These are phyloP conservation scores for Aquatica leii DNA, from an alignment of 2,888 invertebrate species.

Conservation along the genomic window DNA sequence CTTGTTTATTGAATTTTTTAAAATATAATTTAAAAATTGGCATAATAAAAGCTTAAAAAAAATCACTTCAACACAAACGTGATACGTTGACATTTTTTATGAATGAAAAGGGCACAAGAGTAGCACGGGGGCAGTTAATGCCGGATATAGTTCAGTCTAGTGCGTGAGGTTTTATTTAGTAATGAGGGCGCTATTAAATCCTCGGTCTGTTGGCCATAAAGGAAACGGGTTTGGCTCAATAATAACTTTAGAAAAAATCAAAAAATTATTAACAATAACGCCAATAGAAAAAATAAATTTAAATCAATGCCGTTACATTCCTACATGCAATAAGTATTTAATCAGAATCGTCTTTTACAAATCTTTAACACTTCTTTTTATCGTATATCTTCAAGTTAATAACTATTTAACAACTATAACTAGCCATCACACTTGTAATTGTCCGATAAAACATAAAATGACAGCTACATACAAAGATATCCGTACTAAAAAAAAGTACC, in stretches of 20 bases:
- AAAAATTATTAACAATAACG: conserved; percentile 13
- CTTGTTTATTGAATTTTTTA: too few species aligned
- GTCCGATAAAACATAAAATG: conserved; percentile 59
- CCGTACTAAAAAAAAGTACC: conserved; percentile 51
- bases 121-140: conserved; percentile 28
- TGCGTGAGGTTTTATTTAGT: conserved; percentile 34
- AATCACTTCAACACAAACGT: too few species aligned
- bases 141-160: conserved; percentile 30
- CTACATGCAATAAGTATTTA: conserved; percentile 11
- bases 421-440: conserved; percentile 59
- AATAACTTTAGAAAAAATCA: conserved; percentile 14
- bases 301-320: conserved; percentile 23
- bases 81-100: conserved; percentile 12
- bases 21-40: too few species aligned
- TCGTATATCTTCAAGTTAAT: conserved; percentile 54
- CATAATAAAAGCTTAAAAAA: too few species aligned
- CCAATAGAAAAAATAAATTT: conserved; percentile 15
- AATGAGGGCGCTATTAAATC: conserved; percentile 38
- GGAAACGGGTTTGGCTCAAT: conserved; percentile 33
- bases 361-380: conserved; percentile 34
- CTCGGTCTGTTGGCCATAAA: conserved; percentile 33
- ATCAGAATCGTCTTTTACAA: conserved; percentile 16
- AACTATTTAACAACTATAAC: conserved; percentile 59
- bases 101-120: conserved; percentile 28
- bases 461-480: conserved; percentile 59